phyloP scores from a whole-genome alignment of 2,888 invertebrate genomes.

The Mantis religiosa region DNA sequence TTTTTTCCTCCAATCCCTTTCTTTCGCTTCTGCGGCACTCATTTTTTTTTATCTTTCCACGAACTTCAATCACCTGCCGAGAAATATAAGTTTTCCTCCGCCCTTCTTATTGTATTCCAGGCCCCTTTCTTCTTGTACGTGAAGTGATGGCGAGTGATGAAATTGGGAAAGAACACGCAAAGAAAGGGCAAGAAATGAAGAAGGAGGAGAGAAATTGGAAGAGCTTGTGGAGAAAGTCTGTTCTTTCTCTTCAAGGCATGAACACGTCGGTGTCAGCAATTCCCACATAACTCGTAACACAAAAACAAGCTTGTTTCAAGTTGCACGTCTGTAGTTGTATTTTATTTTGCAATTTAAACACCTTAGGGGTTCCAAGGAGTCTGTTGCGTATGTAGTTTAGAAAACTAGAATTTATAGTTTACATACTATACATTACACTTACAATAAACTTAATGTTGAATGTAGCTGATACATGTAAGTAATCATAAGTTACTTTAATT shows the following conservation, averaged over 20 bases:
- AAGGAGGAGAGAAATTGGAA: neutral
- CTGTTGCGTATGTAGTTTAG: neutral
- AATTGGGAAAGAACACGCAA: slow-evolving; percentile 3
- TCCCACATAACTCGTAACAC: slow-evolving; percentile 26
- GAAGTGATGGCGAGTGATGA: neutral
- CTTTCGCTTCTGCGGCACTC: neutral
- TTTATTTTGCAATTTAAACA: neutral
- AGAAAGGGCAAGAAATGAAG: neutral
- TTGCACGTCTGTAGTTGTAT: neutral
- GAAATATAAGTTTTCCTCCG: slow-evolving; percentile 4
- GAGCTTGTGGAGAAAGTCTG: neutral
- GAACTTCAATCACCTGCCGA: slow-evolving; percentile 3
- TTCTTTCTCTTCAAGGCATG: neutral
- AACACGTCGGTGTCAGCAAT: slow-evolving; percentile 6
- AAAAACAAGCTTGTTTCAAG: neutral
- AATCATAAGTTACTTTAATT: too few relatives aligned
- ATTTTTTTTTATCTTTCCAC: neutral
- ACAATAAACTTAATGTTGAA: too few relatives aligned
- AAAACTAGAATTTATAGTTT: neutral
- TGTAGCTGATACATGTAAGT: too few relatives aligned
- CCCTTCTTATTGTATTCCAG: neutral
- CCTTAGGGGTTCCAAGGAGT: neutral
- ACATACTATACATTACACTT: too few relatives aligned
- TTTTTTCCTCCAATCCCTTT: neutral
- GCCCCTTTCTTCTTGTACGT: neutral